Percentiles rank a stretch among this genome's conserved stretches.
Evolutionary conservation across 53 echinoderm and acorn worm species (phyloP).

Genomic region (Holothuria leucospilota): DNA sequence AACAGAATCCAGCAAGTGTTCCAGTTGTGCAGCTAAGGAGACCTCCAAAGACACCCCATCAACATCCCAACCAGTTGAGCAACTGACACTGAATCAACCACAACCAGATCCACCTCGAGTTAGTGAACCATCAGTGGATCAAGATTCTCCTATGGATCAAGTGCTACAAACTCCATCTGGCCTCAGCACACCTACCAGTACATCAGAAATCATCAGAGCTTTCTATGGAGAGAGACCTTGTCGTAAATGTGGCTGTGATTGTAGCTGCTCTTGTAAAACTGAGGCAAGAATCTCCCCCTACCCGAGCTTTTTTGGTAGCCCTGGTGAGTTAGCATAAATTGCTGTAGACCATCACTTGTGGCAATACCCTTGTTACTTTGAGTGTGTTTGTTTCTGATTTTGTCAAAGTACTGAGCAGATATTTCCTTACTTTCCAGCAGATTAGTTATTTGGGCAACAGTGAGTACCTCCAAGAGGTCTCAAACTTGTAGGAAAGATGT

Average conservation of each 20-base stretch:
- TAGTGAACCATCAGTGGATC: neutral
- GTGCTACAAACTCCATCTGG: neutral
- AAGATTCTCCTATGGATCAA: neutral
- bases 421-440: no score
- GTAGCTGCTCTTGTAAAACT: constrained; percentile 41
- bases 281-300: constrained; percentile 34
- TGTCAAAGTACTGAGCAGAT: no score
- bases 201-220: constrained; percentile 31
- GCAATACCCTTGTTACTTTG: no score
- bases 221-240: constrained; percentile 33
- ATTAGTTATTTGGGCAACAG: no score
- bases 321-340: constrained; percentile 2
- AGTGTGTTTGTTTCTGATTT: no score
- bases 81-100: neutral
- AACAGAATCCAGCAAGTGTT: constrained; percentile 23
- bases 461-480: no score
- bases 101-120: neutral
- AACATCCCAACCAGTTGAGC: neutral
- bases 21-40: constrained; percentile 28
- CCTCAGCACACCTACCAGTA: neutral
- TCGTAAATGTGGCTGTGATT: constrained; percentile 40
- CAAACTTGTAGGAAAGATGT: no score
- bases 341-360: no score
- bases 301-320: constrained; percentile 34
- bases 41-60: neutral